phyloP scores from a whole-genome alignment of 64 coral and sea anemone species.

The Acropora yongei region DNA sequence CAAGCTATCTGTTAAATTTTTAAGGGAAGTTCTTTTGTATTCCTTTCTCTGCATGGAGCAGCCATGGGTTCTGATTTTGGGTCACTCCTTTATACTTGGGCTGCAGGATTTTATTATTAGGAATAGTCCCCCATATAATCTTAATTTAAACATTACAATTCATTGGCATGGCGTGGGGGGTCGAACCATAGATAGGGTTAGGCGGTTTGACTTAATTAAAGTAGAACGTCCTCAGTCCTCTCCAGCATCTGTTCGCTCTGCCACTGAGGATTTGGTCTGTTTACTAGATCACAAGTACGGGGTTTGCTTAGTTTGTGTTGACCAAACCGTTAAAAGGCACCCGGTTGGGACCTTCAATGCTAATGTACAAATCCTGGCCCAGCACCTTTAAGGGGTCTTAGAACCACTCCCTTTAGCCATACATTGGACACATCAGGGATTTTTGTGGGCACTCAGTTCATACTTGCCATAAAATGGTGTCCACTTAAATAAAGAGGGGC shows the following conservation, averaged over 20 bases:
- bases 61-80: no score
- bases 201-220: background rate
- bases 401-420: background rate
- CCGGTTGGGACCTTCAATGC: background rate
- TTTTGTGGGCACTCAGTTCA: slow-evolving; percentile 28
- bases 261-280: no score
- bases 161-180: no score
- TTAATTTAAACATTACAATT: no score
- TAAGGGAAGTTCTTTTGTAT: no score
- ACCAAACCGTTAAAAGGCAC: no score
- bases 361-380: slow-evolving; percentile 5
- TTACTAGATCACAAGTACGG: background rate
- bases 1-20: no score
- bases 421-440: slow-evolving; percentile 14
- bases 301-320: slow-evolving; percentile 8
- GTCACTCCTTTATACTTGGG: no score
- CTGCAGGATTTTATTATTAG: no score
- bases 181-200: background rate
- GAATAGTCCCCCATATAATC: no score
- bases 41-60: no score
- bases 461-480: slow-evolving; percentile 32
- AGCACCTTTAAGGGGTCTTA: background rate
- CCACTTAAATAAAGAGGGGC: background rate
- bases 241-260: slow-evolving; percentile 1
- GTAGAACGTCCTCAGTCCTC: background rate